phyloP scores from a whole-genome alignment of 2,888 invertebrate genomes.

The Machimus rusticus region DNA sequence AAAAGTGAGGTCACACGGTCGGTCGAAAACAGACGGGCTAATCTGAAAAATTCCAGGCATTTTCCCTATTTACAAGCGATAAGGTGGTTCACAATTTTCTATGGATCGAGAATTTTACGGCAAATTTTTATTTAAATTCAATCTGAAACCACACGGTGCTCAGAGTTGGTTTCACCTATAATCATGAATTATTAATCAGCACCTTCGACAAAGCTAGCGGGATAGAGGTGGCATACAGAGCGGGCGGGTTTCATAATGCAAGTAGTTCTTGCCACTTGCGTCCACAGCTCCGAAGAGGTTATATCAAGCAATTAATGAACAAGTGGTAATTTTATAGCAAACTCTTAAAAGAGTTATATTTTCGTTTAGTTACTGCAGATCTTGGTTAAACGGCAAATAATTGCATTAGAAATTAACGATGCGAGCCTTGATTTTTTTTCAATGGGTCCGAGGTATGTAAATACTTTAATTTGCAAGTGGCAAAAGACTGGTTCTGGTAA shows the following conservation, averaged over 20 bases:
- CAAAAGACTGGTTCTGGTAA: neutral
- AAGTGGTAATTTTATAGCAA: neutral
- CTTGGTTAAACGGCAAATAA: neutral
- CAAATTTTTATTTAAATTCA: neutral
- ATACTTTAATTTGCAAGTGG: neutral
- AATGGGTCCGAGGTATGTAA: neutral
- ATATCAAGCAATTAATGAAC: neutral
- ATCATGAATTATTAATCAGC: neutral
- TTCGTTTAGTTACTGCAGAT: neutral
- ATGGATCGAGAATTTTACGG: neutral
- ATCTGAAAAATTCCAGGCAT: neutral
- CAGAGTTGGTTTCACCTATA: neutral
- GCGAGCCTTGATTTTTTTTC: neutral
- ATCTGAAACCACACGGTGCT: neutral
- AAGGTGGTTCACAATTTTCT: neutral
- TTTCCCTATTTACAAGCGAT: neutral
- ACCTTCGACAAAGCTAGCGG: neutral
- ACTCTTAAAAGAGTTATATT: neutral
- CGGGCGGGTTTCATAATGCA: neutral
- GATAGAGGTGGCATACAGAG: neutral
- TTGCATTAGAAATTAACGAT: conserved; percentile 6
- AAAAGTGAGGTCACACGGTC: neutral
- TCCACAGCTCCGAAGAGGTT: neutral
- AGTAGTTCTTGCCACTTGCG: neutral
- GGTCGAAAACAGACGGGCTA: neutral